Evolutionary conservation across 2,113 vertebrate species (phyloP), one percentile per base, ranked within the genome.

Genomic region (Amblyopsis rosae): DNA sequence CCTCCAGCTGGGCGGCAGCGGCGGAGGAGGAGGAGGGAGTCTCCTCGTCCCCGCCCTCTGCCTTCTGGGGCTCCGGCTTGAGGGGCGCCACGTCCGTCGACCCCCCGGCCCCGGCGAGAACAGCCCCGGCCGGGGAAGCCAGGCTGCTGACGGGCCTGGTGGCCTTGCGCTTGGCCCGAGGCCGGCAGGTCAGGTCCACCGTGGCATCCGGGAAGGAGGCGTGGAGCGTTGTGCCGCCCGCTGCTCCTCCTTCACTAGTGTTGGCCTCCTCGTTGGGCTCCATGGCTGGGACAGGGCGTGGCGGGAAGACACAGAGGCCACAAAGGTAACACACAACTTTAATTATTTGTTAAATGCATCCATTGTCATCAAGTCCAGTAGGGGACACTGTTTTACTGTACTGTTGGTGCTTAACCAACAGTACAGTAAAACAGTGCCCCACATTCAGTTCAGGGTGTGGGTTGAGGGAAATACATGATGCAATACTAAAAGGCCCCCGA

Each of bases 121-220:
- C 26, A 0, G 5, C 73, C 9, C 64, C 68, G 6, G 7, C 41
- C 3, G 1, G 33, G 0, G 49, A 17, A 46, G 60, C 4, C 32
- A 64, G 17, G 68, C 12, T 77, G 12, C 61, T 26, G 8, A 65
- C 15, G 17, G 62, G 76, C 15, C 75, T 76, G 41, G 16, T 12
- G 35, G 73, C 3, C 70, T 80, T 85, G 17, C 63, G 75, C 56
- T 87, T 88, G 0, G 51, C 72, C 57, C 70, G 67, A 16, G 80
- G 71, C 7, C 62, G 62, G 69, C 78, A 82, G 63, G 82, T 86
- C 46, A 85, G 69, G 59, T 88, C 84, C 83, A 87, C 32, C 0
- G 85, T 79, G 65, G 71, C 33, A 0, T 83, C 81, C 19, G 66
- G 49, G 0, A 80, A 71, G 4, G 72, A 59, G 1, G 65, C 53